Base-by-base conservation (phyloP, 2,888 invertebrate genomes). In the Galeruca laticollis region DNA sequence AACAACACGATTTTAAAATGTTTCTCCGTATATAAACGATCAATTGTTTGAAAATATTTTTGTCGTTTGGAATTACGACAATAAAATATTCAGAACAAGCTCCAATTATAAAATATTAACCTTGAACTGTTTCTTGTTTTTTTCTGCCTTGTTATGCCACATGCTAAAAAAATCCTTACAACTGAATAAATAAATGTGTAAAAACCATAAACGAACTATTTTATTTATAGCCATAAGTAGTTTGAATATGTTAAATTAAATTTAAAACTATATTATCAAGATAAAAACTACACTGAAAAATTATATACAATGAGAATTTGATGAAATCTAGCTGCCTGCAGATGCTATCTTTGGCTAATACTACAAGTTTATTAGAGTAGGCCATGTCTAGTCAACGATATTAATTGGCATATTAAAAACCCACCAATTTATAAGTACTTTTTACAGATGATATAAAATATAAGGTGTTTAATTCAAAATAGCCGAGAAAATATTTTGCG, bases 71-170 rank as follows among this genome's bases (percentile, higher is more conserved):
- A 47, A 47, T 15, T 47, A 18, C 9, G n/a, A 47, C n/a, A n/a
- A n/a, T 18, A 47, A 18, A 9, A 15, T 18, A 18, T 18, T 18
- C 47, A 47, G 47, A 47, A 18, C 18, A 47, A 47, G 9, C 47
- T 47, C 18, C 15, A 47, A 15, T 47, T 47, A 15, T 18, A 47
- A 15, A 5, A 6, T 18, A 0, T 47, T 18, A 47, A 18, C 47
- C 47, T 47, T 47, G 47, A 47, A 18, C 47, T 47, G 15, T 8
- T 47, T 37, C 37, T 37, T 15, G 47, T 47, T 47, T 47, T 47
- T 47, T 47, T 47, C 8, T 47, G 47, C 6, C 47, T 47, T 47
- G 18, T 47, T 47, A 26, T 47, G 15, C 43, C 43, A 43, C 43
- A 43, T 43, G n/a, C 43, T 43, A 43, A 43, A 43, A 35, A 43